Evolutionary conservation across 2,113 vertebrate species (phyloP), one percentile per base, ranked within the genome.

Genomic region (Barnardius zonarius): DNA sequence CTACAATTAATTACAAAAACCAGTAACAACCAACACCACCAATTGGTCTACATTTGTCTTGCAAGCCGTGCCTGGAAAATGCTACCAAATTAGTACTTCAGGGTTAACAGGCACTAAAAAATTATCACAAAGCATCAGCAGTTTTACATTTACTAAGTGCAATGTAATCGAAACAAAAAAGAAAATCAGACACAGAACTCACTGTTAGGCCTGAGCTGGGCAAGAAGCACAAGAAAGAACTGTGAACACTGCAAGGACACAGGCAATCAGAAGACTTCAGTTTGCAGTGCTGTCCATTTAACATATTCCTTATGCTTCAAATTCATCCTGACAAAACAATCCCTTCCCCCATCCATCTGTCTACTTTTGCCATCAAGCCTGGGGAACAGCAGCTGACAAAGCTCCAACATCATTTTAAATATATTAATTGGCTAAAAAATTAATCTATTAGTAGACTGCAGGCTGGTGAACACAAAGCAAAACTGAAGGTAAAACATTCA

Each of bases 311-410:
- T 74, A 82, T 61, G 91, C 54, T 84, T 67, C 76, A 67, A 91
- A 93, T 93, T 87, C 28, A 73, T 49, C 59, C 66, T 57, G 92
- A 93, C 55, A 52, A 92, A 96, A 88, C 76, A 81, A 86, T 49
- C 83, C 70, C 77, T 75, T 80, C 79, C 93, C 79, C 85, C 76
- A 59, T 35, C 79, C 79, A 79, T 90, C 87, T 88, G 90, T 83
- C 88, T 72, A 43, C 92, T 86, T 93, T 46, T 89, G 62, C 70
- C 74, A 92, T 54, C 69, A 66, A 92, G 52, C 57, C 83, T 76
- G 35, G 22, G 39, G 35, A 88, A 78, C 3, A 11, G 55, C 85
- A 93, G 80, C 90, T 78, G 62, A 88, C 76, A 92, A 83, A 82
- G 83, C 73, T 5, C 3, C 73, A 67, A 68, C 61, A 64, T 43